Conservation (phyloP, 1,140 invertebrate species). For the Philopotamus ludificatus region DNA sequence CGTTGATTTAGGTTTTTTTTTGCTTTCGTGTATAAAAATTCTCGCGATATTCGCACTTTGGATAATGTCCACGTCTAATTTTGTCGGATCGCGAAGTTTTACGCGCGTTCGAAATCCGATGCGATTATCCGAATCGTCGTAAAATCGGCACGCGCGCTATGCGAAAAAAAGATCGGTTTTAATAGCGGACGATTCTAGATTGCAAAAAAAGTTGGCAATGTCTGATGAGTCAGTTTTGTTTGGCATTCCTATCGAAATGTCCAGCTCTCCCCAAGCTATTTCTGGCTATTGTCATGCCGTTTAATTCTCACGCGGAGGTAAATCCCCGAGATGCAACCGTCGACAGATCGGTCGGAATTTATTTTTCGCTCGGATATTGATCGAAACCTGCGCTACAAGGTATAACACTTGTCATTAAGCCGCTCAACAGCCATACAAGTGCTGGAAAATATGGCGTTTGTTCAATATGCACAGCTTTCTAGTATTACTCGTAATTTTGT, state of each 20-base stretch:
- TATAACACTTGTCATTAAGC: conserved; percentile 11
- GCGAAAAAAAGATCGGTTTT: too few relatives aligned
- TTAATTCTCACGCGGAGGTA: neutral
- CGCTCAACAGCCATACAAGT: conserved; percentile 28
- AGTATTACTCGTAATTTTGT: neutral
- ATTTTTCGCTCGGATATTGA: conserved; percentile 1
- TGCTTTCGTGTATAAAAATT: too few relatives aligned
- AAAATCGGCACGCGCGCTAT: too few relatives aligned
- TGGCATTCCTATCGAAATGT: conserved; percentile 22
- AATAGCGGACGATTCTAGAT: neutral
- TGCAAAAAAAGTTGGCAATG: conserved; percentile 21
- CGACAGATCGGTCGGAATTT: too few relatives aligned
- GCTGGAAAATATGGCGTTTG: conserved; percentile 9
- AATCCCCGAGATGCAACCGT: too few relatives aligned
- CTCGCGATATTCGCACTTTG: neutral
- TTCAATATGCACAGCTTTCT: neutral
- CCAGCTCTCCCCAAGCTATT: conserved; percentile 23
- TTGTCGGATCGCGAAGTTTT: too few relatives aligned
- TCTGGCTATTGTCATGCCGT: conserved; percentile 13
- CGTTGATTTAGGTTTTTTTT: too few relatives aligned
- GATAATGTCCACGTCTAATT: too few relatives aligned
- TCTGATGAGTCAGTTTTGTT: conserved; percentile 21
- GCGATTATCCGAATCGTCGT: neutral
- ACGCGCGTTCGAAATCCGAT: too few relatives aligned
- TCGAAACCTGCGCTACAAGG: conserved; percentile 6